Evolutionary conservation across 1,140 invertebrate species (phyloP), one percentile per base, ranked within the genome.

Genomic region (Carposina sasakii): DNA sequence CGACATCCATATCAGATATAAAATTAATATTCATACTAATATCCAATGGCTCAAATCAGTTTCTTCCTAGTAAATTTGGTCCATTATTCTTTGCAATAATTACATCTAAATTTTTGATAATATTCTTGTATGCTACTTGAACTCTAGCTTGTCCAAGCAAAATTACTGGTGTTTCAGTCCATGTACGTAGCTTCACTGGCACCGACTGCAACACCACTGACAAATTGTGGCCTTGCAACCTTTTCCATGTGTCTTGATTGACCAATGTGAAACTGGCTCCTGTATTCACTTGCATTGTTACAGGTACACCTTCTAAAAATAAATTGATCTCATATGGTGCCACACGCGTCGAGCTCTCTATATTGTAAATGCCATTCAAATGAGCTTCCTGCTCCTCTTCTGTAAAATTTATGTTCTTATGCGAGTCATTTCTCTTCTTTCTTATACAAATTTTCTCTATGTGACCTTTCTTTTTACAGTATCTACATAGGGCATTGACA

Each of bases 1-100:
- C 12, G 8, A 26, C 16, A 4, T 52, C 30, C 9, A 3, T 28
- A 8, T 52, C 8, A 13, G 39, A 55, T 13, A 57, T 15, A 36
- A 53, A 51, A 47, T 54, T 59, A 39, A 54, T 51, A 20, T 48
- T 55, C 17, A 66, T n/a, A 13, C 46, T 30, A 31, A 67, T 64
- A 3, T 54, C 23, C 6, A 60, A 31, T 13, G 52, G 31, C 16
- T 16, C 17, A 9, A 62, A 44, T 57, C 56, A 64, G 30, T 65
- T 34, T 4, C 59, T 49, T 8, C 54, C 57, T 5, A 65, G 1
- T 3, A 63, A 23, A 24, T 57, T 65, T 8, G 58, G 58, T 10
- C 54, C 56, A n/a, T 16, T 28, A 0, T 56, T 59, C 24, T 57
- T 52, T 21, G 50, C 60, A 6, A 63, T 33, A 15, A 67, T 39